Base-by-base conservation (phyloP, 2,113 vertebrate genomes). In the Seriola rivoliana region DNA sequence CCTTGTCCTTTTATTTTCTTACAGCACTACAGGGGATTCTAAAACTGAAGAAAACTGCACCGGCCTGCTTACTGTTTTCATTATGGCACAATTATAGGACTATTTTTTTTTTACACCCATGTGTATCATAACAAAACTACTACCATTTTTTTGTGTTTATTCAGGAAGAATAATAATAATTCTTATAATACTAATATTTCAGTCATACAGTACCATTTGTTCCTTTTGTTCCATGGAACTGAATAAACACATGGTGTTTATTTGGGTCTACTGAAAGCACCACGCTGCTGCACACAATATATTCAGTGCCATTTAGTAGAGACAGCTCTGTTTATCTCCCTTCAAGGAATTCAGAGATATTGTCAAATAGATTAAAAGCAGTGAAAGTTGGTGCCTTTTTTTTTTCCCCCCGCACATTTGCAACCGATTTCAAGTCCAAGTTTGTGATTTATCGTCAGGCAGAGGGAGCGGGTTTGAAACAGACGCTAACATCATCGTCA, bases 1-100 rank as follows among this genome's bases (percentile, higher is more conserved):
- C 38, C 11, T 17, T 0, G 4, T 78, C 36, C 50, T 89, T 81
- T 86, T 50, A 75, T 84, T 89, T 79, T 64, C 50, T 69, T 54
- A 36, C 55, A 70, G 75, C 42, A 10, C 52, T 23, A 58, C 60
- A 48, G 25, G 59, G 58, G 48, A 73, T 23, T 87, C 50, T 55
- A n/a, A 75, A 78, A 71, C 17, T 64, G n/a, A 23, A 25, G 23
- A 19, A 46, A 75, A 82, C 4, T 12, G 21, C 38, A 57, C 10
- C 17, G 9, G 60, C 12, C 48, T 54, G 9, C 17, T 52, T 34
- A 44, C 50, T 79, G 55, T 25, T 74, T 29, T 40, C 12, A 69
- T 25, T 54, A 48, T 46, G 66, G 54, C 11, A 40, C 57, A 67
- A 48, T 62, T 34, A 46, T 29, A 14, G 29, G 34, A 34, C 60